phyloP scores from a whole-genome alignment of 2,113 vertebrate species.

The Sphaerodactylus townsendi region DNA sequence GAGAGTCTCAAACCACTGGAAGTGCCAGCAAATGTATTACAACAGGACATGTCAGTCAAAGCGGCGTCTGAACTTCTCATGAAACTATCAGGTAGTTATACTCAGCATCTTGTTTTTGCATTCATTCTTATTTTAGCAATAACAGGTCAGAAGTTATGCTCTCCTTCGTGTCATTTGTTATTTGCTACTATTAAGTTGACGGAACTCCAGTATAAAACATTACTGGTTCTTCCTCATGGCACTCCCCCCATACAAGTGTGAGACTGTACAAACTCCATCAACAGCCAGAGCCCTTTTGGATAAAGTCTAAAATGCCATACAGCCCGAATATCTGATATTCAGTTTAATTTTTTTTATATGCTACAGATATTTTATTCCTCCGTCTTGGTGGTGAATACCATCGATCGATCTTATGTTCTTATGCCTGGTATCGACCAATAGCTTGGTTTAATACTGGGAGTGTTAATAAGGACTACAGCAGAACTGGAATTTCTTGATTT shows the following conservation, averaged over 20 bases:
- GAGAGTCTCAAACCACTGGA: conserved; percentile 84
- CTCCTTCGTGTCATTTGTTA: background rate
- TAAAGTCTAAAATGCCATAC: background rate
- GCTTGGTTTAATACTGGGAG: background rate
- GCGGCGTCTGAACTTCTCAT: conserved; percentile 97
- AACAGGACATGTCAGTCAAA: conserved; percentile 91
- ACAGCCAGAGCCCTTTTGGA: background rate
- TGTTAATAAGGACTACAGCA: background rate
- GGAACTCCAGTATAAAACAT: background rate
- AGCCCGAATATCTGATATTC: background rate
- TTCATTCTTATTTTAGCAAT: background rate
- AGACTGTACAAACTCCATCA: background rate
- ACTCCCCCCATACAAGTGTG: background rate
- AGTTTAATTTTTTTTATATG: background rate
- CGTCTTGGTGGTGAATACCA: background rate
- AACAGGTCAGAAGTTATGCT: background rate
- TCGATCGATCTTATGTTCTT: no score
- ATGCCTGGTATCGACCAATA: background rate
- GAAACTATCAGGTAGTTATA: conserved; percentile 91
- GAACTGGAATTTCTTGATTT: background rate
- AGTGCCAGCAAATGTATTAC: conserved; percentile 78
- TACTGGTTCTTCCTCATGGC: no score
- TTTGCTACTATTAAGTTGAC: background rate
- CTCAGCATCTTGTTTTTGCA: background rate
- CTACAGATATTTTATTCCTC: background rate